phyloP scores from a whole-genome alignment of 2,113 vertebrate species.

The Anser cygnoides region DNA sequence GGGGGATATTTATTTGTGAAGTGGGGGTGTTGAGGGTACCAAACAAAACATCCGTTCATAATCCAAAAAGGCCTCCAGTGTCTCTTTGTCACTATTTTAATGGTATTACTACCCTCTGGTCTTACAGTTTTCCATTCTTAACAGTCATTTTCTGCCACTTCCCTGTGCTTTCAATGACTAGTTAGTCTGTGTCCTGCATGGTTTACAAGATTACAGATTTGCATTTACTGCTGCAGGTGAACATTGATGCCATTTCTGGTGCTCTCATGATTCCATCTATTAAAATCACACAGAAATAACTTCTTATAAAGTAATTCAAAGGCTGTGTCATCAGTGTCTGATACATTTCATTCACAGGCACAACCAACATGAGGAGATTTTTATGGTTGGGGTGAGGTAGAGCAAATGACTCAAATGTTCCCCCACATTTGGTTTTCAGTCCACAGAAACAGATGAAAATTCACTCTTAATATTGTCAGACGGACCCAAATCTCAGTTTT shows the following conservation, averaged over 20 bases:
- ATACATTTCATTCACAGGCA: not conserved
- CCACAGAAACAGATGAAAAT: not conserved
- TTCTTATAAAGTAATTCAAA: slow-evolving; percentile 14
- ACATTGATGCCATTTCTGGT: not conserved
- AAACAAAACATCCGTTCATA: not conserved
- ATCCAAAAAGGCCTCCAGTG: not conserved
- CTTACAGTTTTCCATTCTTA: not conserved
- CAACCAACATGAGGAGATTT: not conserved
- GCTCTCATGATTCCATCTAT: not conserved
- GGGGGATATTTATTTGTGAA: not conserved
- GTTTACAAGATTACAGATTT: not conserved
- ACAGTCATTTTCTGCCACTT: not conserved
- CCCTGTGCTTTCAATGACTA: not conserved
- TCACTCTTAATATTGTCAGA: not conserved
- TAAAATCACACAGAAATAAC: not conserved
- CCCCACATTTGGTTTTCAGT: not conserved
- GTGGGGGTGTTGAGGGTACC: not conserved
- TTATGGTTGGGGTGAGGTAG: not conserved
- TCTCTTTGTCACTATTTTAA: not conserved
- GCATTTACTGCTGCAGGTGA: not conserved
- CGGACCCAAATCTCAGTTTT: not conserved
- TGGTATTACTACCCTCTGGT: not conserved
- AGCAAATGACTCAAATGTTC: slow-evolving; percentile 4
- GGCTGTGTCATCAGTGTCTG: not conserved
- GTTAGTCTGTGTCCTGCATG: not conserved